These are phyloP conservation scores for Lucinisca nassula DNA, from an alignment of 2,888 invertebrate genomes.

Conservation along the genomic window DNA sequence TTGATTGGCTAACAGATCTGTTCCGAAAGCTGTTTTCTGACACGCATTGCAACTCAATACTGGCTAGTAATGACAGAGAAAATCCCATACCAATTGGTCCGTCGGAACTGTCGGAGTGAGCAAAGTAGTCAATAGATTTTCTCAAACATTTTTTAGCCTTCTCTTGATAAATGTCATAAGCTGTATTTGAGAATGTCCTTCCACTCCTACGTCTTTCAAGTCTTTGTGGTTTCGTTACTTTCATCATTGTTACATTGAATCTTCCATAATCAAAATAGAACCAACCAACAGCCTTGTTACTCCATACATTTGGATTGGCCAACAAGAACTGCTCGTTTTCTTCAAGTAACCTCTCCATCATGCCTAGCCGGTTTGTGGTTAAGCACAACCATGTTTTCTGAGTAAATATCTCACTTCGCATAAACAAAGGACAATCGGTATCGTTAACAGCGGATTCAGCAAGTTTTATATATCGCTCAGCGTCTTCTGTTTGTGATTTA, in stretches of 20 bases:
- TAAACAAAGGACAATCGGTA: not conserved
- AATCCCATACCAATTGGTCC: constrained; percentile 1
- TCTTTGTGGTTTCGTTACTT: not conserved
- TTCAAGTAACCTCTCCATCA: not conserved
- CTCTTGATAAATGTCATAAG: not conserved
- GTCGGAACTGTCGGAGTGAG: not conserved
- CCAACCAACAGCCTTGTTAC: not conserved
- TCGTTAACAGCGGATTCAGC: not conserved
- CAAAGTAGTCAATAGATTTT: not conserved
- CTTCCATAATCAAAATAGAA: constrained; percentile 5
- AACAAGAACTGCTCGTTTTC: not conserved
- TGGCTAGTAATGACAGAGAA: not conserved
- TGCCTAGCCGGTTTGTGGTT: not conserved
- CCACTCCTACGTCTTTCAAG: not conserved
- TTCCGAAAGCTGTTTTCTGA: not conserved
- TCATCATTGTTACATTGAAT: not conserved
- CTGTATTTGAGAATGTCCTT: not conserved
- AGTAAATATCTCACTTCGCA: not conserved
- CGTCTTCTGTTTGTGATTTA: not conserved
- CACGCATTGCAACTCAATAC: not conserved
- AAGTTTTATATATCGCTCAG: not conserved
- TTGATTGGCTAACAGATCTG: not conserved
- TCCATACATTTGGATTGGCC: constrained; percentile 3
- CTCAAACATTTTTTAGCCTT: not conserved
- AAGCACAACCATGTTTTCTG: constrained; percentile 6